Base-by-base conservation (phyloP, 2,888 invertebrate genomes). In the Oeneis ivallda region DNA sequence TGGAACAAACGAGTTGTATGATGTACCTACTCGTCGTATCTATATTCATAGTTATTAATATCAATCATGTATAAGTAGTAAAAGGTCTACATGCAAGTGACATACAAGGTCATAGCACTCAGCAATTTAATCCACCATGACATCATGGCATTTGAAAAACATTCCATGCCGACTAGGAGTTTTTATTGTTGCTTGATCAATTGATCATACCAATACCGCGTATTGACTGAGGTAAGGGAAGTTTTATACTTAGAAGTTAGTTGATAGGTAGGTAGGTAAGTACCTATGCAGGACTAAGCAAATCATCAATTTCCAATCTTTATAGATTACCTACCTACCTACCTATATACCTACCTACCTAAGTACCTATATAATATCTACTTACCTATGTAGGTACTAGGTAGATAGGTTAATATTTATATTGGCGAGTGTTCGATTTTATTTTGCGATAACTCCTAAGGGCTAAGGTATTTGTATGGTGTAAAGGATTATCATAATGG, bases 41-140 rank as follows among this genome's bases (percentile, higher is more conserved):
- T 37, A 61, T 19, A 19, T 11, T 15, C 15, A 61, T 66, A 62
- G 58, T 66, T 68, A 67, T 71, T 65, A 68, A 67, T 68, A 69
- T 68, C 67, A 69, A 70, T 69, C 66, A 68, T 69, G 60, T 65
- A 67, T 65, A 67, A 62, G 62, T 73, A 76, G 26, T 26, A 4
- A 26, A 26, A 5, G 2, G 26, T 72, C 68, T 68, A 75, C 75
- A 56, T 41, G 54, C 56, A 76, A 80, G 78, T 82, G 80, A 85
- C 85, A 82, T 74, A 77, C 87, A 86, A 90, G 88, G 88, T 84
- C 87, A 81, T 75, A 79, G 81, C 79, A 79, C 81, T 79, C 80
- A 76, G 87, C 88, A 87, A 89, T 89, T 83, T 85, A 86, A 89
- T 84, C 83, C 85, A 80, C 84, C 87, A 88, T 90, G 89, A 89